Conservation (phyloP, 2,888 invertebrate genomes). For the Acanthosepion lycidas region DNA sequence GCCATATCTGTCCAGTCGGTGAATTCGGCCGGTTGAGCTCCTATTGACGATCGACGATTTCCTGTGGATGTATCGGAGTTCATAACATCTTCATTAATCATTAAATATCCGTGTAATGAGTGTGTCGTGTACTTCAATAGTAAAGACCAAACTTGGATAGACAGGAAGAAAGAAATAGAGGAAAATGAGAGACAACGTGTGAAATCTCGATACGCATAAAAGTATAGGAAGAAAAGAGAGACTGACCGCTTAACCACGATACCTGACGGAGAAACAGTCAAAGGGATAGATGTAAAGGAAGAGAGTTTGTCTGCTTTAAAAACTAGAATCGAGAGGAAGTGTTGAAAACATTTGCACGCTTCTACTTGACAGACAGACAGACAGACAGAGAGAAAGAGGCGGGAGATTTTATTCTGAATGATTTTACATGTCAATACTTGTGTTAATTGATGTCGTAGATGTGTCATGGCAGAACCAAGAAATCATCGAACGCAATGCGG, state of each 20-base stretch:
- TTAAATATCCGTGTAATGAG: background rate
- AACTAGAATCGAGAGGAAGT: background rate
- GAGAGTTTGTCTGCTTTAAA: background rate
- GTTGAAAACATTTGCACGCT: too few species aligned
- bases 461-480: too few species aligned
- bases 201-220: too few species aligned
- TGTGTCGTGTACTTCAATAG: background rate
- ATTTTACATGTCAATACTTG: too few species aligned
- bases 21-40: too few species aligned
- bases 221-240: too few species aligned
- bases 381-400: background rate
- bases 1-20: too few species aligned
- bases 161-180: background rate
- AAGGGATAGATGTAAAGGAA: background rate
- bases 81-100: slow-evolving; percentile 8
- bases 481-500: too few species aligned
- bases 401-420: background rate
- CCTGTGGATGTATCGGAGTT: background rate
- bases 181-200: background rate
- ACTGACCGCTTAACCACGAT: too few species aligned
- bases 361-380: background rate
- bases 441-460: too few species aligned
- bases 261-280: too few species aligned
- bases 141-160: background rate
- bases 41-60: background rate